phyloP scores from a whole-genome alignment of 2,888 invertebrate species.

The Himalopsyche kuldschensis region DNA sequence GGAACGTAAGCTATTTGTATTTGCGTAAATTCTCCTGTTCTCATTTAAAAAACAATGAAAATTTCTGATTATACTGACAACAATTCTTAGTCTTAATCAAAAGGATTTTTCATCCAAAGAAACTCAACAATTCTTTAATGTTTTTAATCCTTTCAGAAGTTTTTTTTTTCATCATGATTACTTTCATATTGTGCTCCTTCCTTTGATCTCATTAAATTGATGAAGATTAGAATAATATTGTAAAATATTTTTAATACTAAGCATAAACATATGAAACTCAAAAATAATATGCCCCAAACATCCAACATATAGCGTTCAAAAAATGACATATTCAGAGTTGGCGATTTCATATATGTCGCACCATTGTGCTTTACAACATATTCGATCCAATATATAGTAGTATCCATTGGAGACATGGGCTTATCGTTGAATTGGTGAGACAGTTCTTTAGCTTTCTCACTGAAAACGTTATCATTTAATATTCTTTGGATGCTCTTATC shows the following conservation, averaged over 20 bases:
- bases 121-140: too few species aligned
- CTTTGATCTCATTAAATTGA: background rate
- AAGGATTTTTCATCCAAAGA: too few species aligned
- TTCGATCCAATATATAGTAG: conserved; percentile 41
- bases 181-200: background rate
- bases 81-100: too few species aligned
- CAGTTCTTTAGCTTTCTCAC: conserved; percentile 32
- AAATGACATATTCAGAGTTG: conserved; percentile 48
- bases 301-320: conserved; percentile 54
- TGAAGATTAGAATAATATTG: background rate
- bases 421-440: conserved; percentile 39
- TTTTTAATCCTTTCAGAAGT: background rate
- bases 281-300: conserved; percentile 43
- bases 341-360: conserved; percentile 39
- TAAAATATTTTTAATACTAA: background rate
- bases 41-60: too few species aligned
- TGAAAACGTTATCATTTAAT: conserved; percentile 44
- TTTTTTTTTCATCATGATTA: background rate
- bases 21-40: too few species aligned
- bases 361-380: conserved; percentile 41
- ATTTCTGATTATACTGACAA: too few species aligned
- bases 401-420: conserved; percentile 39
- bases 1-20: too few species aligned
- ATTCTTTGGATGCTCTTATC: conserved; percentile 46
- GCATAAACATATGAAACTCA: background rate